phyloP scores from a whole-genome alignment of 2,888 invertebrate species.

The Sminthurinus aureus region DNA sequence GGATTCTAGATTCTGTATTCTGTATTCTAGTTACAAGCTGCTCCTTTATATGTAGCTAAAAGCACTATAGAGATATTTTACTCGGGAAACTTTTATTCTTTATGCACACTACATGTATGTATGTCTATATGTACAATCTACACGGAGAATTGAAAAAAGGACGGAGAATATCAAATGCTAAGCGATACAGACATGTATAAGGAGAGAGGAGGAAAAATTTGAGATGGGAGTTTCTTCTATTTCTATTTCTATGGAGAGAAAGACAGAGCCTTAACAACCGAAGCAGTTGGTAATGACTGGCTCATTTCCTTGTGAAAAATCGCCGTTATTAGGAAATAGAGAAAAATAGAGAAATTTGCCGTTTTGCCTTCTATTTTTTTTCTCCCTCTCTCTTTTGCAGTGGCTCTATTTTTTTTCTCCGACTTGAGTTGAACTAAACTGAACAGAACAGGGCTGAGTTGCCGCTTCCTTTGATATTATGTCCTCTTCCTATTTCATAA shows the following conservation, averaged over 20 bases:
- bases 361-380: slow-evolving; percentile 42
- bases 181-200: not conserved
- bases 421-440: not conserved
- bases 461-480: slow-evolving; percentile 41
- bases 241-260: slow-evolving; percentile 8
- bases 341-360: slow-evolving; percentile 49
- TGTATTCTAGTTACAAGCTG: no score
- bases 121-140: not conserved
- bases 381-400: slow-evolving; percentile 6
- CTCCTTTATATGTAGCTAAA: no score
- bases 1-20: no score
- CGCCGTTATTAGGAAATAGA: slow-evolving; percentile 52
- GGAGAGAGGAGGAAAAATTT: not conserved
- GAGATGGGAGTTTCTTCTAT: slow-evolving; percentile 13
- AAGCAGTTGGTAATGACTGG: slow-evolving; percentile 51
- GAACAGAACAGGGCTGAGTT: no score
- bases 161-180: slow-evolving; percentile 1
- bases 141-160: not conserved
- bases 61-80: not conserved
- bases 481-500: slow-evolving; percentile 42
- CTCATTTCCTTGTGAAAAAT: slow-evolving; percentile 52
- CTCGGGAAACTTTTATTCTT: not conserved
- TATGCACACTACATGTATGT: not conserved
- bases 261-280: slow-evolving; percentile 33
- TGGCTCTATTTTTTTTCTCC: slow-evolving; percentile 39